Evolutionary conservation across 2,113 vertebrate genomes (phyloP).

Genomic region (Bujurquina vittata): DNA sequence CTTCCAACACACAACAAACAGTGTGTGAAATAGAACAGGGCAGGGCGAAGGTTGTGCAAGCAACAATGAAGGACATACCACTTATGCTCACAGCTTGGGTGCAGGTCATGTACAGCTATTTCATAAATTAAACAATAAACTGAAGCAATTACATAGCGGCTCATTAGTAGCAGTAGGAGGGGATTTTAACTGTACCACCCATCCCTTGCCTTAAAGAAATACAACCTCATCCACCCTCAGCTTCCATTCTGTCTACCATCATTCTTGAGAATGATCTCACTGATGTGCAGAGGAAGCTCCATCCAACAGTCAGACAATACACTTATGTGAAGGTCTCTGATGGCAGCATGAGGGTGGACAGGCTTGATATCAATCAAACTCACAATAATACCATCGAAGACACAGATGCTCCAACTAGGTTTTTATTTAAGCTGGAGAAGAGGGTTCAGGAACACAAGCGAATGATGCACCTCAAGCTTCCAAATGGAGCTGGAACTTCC

Average conservation of each 20-base stretch:
- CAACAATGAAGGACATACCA: neutral
- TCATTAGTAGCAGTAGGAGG: neutral
- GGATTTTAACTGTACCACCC: neutral
- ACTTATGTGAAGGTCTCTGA: neutral
- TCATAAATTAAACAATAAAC: neutral
- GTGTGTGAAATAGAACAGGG: neutral
- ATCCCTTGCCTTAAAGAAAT: neutral
- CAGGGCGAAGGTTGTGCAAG: too few relatives aligned
- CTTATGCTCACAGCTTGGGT: neutral
- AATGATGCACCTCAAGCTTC: too few relatives aligned
- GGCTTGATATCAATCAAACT: too few relatives aligned
- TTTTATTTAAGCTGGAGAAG: too few relatives aligned
- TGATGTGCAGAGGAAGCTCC: neutral
- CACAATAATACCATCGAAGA: too few relatives aligned
- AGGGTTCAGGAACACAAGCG: too few relatives aligned
- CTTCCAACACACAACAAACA: too few relatives aligned
- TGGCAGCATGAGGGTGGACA: too few relatives aligned
- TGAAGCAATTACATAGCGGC: neutral
- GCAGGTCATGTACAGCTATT: neutral
- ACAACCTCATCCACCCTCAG: neutral
- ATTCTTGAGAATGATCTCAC: neutral
- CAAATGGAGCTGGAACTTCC: too few relatives aligned
- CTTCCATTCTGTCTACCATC: neutral
- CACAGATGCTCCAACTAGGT: too few relatives aligned
- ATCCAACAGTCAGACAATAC: neutral